Base-by-base conservation (phyloP, 53 echinoderm and acorn worm species). In the Holothuria scabra region DNA sequence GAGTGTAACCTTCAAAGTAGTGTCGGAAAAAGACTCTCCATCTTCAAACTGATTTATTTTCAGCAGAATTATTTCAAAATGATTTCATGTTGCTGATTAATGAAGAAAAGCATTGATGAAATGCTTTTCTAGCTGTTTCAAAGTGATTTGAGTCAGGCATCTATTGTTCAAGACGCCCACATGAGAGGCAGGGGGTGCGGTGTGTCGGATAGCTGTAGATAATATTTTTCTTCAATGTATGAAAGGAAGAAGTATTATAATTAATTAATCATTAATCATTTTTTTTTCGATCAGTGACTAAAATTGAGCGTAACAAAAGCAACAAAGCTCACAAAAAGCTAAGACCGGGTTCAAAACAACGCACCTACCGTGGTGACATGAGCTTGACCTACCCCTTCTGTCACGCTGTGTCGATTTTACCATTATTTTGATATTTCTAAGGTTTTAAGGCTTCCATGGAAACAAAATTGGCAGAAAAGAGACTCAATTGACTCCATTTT, bases 401-500 rank as follows among this genome's bases (percentile, higher is more conserved):
- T 22, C 31, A 34, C 41, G 69, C 69, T 69, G 34, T 41, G 69
- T 69, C 41, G 69, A 21, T 69, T 69, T 69, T 41, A 11, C 65
- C 34, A n/a, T 31, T 34, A 69, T 22, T 69, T 33, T 22, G 69
- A 12, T 34, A 41, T 69, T 69, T 69, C 41, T 13, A 37, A 35
- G n/a, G n/a, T 37, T 37, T 33, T 16, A 32, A n/a, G 35, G 69
- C 69, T 69, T 41, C 69, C 69, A 69, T 69, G 69, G 35, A 69
- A 69, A 69, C 69, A 69, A 69, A 69, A 32, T 69, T 69, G 21
- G 69, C 35, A 69, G 69, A 69, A 35, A 41, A 44, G 41, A 69
- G 69, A 69, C 69, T 37, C 69, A 2, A 69, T 69, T 69, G 34
- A 18, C 41, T 69, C 37, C n/a, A 38, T 69, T 34, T 69, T 69